Evolutionary conservation across 1,140 invertebrate genomes (phyloP).

Genomic region (Homarus americanus): DNA sequence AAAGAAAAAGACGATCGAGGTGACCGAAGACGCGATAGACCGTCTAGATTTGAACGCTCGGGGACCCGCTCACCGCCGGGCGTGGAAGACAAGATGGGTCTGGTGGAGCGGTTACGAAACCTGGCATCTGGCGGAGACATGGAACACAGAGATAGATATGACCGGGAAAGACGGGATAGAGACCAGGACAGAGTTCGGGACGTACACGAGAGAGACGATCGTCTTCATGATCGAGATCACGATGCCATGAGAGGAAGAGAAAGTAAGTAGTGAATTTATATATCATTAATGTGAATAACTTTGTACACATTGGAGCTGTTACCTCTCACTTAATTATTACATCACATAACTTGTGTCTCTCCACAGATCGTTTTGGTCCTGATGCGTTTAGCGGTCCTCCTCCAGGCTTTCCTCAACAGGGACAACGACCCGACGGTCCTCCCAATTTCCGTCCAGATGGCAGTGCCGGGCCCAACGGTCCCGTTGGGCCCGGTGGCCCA

Average conservation of each 20-base stretch:
- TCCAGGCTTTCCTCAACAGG: conserved; percentile 44
- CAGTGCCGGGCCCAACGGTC: conserved; percentile 17
- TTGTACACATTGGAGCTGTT: background rate
- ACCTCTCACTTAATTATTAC: background rate
- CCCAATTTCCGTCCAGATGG: conserved; percentile 57
- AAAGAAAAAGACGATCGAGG: conserved; percentile 61
- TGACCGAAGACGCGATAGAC: conserved; percentile 27
- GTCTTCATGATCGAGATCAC: conserved; percentile 57
- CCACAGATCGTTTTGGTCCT: conserved; percentile 36
- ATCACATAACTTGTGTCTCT: background rate
- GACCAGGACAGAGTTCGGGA: conserved; percentile 70
- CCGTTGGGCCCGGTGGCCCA: conserved; percentile 22
- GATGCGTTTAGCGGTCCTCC: conserved; percentile 49
- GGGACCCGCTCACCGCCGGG: background rate
- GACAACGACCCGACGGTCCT: conserved; percentile 26
- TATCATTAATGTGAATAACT: background rate
- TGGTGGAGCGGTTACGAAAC: conserved; percentile 45
- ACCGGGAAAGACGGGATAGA: conserved; percentile 62
- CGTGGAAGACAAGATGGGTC: conserved; percentile 21
- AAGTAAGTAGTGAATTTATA: background rate
- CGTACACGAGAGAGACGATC: background rate
- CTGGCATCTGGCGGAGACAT: conserved; percentile 40
- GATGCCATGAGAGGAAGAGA: background rate
- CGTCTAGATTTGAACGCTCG: conserved; percentile 37
- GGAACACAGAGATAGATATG: conserved; percentile 47